Percentiles rank a stretch among this genome's conserved stretches.
Evolutionary conservation across 2,113 vertebrate genomes (phyloP).

Genomic region (Corythaeola cristata): DNA sequence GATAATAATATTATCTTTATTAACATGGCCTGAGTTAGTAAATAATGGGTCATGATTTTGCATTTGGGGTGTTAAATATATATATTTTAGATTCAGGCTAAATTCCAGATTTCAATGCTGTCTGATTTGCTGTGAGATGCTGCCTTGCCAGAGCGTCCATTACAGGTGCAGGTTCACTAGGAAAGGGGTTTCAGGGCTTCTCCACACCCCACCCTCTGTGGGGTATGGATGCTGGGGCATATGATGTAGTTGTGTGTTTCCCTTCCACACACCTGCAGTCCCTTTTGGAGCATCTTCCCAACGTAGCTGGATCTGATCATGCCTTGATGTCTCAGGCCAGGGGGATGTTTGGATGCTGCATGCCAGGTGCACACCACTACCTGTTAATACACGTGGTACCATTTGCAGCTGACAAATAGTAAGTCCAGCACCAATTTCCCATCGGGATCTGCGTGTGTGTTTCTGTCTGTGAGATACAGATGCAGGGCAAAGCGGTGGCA

Average conservation of each 20-base stretch:
- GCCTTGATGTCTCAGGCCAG: neutral
- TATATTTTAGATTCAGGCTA: neutral
- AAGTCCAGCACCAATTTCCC: neutral
- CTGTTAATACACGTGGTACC: neutral
- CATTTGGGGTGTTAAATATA: neutral
- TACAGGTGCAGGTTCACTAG: neutral
- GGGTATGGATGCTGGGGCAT: neutral
- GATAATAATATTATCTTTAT: slow-evolving; percentile 67
- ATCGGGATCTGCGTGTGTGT: neutral
- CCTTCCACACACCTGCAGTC: neutral
- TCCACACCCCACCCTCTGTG: neutral
- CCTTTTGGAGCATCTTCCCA: neutral
- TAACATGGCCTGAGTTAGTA: slow-evolving; percentile 20
- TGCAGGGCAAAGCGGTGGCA: neutral
- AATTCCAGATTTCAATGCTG: neutral
- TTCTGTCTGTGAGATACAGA: neutral
- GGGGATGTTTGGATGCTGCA: neutral
- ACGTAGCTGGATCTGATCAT: neutral
- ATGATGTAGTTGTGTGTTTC: neutral
- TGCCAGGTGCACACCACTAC: neutral
- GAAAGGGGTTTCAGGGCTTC: neutral
- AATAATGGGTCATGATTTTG: slow-evolving; percentile 13
- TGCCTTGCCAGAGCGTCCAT: neutral
- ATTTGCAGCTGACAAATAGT: neutral
- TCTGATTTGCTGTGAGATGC: neutral